Evolutionary conservation across 2,888 invertebrate genomes (phyloP).

Genomic region (Cotesia congregata): DNA sequence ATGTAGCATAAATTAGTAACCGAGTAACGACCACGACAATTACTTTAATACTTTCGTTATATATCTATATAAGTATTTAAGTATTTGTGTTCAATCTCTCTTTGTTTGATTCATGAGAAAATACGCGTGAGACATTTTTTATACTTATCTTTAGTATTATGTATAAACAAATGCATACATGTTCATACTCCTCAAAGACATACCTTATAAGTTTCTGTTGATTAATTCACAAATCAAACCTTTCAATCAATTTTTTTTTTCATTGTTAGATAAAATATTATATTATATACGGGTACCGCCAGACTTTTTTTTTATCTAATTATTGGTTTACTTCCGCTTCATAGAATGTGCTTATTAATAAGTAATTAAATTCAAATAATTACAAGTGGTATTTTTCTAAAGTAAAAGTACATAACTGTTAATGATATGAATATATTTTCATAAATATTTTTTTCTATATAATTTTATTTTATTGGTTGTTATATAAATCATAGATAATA

Average conservation of each 20-base stretch:
- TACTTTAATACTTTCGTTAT: constrained; percentile 1
- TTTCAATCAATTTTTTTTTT: not conserved
- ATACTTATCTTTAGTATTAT: not conserved
- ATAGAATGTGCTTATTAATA: not conserved
- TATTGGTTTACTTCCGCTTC: not conserved
- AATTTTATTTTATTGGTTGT: not conserved
- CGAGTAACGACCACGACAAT: constrained; percentile 13
- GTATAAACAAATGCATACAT: not conserved
- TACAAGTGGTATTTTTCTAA: not conserved
- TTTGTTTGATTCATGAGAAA: constrained; percentile 6
- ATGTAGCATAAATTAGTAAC: constrained; percentile 37
- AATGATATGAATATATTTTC: not conserved
- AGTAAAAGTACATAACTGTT: not conserved
- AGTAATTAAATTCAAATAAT: not conserved
- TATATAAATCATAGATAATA: not conserved
- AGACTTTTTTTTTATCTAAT: not conserved
- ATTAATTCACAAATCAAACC: not conserved
- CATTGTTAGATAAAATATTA: not conserved
- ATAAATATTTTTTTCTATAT: not conserved
- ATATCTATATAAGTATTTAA: not conserved
- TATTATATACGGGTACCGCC: not conserved
- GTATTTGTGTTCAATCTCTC: constrained; percentile 7
- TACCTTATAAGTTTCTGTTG: not conserved
- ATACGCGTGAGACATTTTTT: constrained; percentile 18
- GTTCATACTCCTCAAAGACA: not conserved